These are phyloP conservation scores for Thelaira solivaga DNA, from an alignment of 2,888 invertebrate species.

Conservation along the genomic window DNA sequence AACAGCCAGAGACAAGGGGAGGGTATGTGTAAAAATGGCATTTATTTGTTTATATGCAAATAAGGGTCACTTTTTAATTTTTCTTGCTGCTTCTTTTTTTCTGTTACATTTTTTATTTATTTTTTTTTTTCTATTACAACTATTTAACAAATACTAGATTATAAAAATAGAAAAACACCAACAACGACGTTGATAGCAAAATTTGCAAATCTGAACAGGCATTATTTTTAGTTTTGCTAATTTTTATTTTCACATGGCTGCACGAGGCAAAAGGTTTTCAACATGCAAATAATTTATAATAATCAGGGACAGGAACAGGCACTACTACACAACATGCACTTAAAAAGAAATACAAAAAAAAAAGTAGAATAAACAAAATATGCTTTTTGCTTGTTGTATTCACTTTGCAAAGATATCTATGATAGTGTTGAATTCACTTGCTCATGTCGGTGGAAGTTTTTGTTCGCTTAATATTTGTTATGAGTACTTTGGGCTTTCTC, in stretches of 20 bases:
- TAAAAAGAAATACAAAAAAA: too few species aligned
- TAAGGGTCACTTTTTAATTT: conserved; percentile 50
- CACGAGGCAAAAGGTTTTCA: conserved; percentile 33
- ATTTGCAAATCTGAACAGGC: conserved; percentile 43
- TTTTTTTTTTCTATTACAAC: conserved; percentile 19
- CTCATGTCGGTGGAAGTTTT: too few species aligned
- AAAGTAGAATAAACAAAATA: too few species aligned
- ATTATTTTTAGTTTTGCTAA: conserved; percentile 32
- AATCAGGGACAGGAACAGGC: too few species aligned
- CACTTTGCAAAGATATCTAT: too few species aligned
- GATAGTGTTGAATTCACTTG: too few species aligned
- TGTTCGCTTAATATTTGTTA: too few species aligned
- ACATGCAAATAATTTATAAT: conserved; percentile 9
- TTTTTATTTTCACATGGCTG: conserved; percentile 1
- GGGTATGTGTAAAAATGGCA: conserved; percentile 39
- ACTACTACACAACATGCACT: too few species aligned
- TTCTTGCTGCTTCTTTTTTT: background rate
- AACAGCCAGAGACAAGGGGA: too few species aligned
- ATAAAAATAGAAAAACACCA: conserved; percentile 29
- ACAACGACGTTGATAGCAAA: conserved; percentile 51
- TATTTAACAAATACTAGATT: conserved; percentile 43
- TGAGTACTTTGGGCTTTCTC: too few species aligned
- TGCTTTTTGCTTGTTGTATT: too few species aligned
- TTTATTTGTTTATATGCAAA: conserved; percentile 62
- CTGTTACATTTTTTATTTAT: background rate